Evolutionary conservation across 2,113 vertebrate species (phyloP).

Genomic region (Apus apus): DNA sequence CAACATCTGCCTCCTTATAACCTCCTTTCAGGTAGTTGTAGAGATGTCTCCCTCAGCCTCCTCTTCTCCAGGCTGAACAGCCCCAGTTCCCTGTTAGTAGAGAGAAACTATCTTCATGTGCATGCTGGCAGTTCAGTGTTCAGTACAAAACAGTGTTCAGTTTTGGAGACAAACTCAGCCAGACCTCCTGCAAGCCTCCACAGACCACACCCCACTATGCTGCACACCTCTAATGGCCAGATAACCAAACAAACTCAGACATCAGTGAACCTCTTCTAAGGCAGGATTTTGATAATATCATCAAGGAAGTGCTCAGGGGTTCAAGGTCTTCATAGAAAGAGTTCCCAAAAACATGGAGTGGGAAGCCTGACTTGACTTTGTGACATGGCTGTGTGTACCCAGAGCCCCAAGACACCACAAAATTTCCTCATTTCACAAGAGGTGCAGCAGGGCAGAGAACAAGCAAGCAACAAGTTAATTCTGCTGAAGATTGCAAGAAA

Average conservation of each 20-base stretch:
- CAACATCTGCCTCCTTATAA: too few species aligned
- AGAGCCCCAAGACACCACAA: background rate
- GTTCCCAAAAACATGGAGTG: background rate
- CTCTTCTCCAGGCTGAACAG: too few species aligned
- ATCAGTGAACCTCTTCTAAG: background rate
- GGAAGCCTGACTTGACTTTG: too few species aligned
- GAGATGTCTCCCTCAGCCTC: too few species aligned
- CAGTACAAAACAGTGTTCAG: accelerated
- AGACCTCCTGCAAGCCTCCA: background rate
- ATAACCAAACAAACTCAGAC: background rate
- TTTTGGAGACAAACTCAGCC: background rate
- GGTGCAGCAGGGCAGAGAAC: background rate
- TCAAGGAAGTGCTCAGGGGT: background rate
- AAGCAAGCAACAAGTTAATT: background rate
- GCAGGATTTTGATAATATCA: background rate
- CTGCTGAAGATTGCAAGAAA: background rate
- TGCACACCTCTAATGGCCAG: too few species aligned
- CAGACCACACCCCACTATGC: too few species aligned
- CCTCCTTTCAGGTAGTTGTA: too few species aligned
- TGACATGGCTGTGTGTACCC: background rate
- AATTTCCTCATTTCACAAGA: background rate
- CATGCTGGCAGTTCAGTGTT: background rate
- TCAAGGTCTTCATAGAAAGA: background rate
- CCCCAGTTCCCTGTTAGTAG: too few species aligned
- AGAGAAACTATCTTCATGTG: background rate